Percentiles rank a stretch among this genome's conserved stretches.
Conservation (phyloP, 2,888 invertebrate species). For the Macaria notata region DNA sequence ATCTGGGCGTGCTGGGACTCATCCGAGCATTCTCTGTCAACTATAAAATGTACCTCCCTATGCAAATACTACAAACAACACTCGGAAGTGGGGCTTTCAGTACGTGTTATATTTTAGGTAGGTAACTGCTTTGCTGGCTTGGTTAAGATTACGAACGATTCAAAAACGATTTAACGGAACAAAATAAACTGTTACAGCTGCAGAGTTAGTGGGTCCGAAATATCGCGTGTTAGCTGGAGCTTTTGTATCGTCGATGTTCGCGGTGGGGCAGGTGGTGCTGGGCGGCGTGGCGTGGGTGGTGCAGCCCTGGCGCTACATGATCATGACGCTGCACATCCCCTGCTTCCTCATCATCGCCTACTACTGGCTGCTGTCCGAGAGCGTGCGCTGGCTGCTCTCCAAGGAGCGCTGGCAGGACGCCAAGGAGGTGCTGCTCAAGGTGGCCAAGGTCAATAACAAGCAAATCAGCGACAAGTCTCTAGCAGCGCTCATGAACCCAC, state of each 20-base stretch:
- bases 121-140: background rate
- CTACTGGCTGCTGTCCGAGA: conserved; percentile 85
- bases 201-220: conserved; percentile 89
- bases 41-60: conserved; percentile 76
- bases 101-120: conserved; percentile 72
- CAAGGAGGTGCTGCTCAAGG: conserved; percentile 80
- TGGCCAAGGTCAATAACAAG: conserved; percentile 84
- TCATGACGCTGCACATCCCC: conserved; percentile 86
- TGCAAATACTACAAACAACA: conserved; percentile 80
- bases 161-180: no score
- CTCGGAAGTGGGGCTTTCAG: conserved; percentile 79
- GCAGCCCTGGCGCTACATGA: conserved; percentile 86
- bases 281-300: conserved; percentile 86
- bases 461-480: conserved; percentile 79
- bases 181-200: conserved; percentile 65
- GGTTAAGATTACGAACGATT: no score
- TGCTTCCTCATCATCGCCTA: conserved; percentile 85
- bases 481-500: conserved; percentile 61
- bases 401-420: conserved; percentile 85
- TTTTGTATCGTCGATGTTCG: conserved; percentile 86
- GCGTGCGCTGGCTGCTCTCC: conserved; percentile 89
- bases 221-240: conserved; percentile 88
- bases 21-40: conserved; percentile 79
- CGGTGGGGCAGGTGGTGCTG: conserved; percentile 86
- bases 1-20: conserved; percentile 71